Percentiles rank a stretch among this genome's conserved stretches.
phyloP scores from a whole-genome alignment of 2,797 vertebrate genomes.

The Helicolenus hilgendorfi region DNA sequence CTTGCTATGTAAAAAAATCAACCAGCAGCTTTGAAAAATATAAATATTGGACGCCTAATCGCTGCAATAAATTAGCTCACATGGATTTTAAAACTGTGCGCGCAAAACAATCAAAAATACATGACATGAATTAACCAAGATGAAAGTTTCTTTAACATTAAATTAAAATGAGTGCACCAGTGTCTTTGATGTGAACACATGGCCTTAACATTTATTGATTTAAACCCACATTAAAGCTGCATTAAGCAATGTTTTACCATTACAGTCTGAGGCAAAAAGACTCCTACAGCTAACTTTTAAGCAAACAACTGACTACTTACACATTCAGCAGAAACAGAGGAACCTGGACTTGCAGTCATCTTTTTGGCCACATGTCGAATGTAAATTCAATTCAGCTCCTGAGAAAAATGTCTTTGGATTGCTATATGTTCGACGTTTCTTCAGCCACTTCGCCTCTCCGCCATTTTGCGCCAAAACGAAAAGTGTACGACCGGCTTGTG shows the following conservation, averaged over 20 bases:
- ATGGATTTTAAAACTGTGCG: constrained; percentile 11
- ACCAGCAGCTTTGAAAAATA: constrained; percentile 18
- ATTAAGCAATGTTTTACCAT: constrained; percentile 69
- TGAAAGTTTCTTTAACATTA: constrained; percentile 27
- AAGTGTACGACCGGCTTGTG: constrained; percentile 58
- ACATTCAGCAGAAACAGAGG: constrained; percentile 86
- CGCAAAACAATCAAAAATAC: constrained; percentile 49
- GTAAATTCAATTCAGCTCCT: constrained; percentile 81
- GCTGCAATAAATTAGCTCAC: constrained; percentile 58
- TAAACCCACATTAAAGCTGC: constrained; percentile 76
- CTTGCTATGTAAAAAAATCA: constrained; percentile 60
- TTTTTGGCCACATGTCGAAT: constrained; percentile 81
- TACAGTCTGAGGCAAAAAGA: constrained; percentile 30
- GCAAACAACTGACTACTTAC: constrained; percentile 86
- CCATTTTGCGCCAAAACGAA: constrained; percentile 57
- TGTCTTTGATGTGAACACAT: constrained; percentile 48
- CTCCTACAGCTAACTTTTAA: constrained; percentile 68
- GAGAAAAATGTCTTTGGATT: constrained; percentile 77
- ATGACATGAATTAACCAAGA: constrained; percentile 44
- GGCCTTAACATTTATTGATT: constrained; percentile 39
- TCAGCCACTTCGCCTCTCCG: constrained; percentile 65
- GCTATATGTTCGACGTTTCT: constrained; percentile 64
- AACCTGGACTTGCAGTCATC: constrained; percentile 85
- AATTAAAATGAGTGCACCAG: constrained; percentile 30
- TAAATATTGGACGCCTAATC: not conserved